Evolutionary conservation across 2,797 vertebrate species (phyloP), one percentile per base, ranked within the genome.

Genomic region (Leptodactylus fallax): DNA sequence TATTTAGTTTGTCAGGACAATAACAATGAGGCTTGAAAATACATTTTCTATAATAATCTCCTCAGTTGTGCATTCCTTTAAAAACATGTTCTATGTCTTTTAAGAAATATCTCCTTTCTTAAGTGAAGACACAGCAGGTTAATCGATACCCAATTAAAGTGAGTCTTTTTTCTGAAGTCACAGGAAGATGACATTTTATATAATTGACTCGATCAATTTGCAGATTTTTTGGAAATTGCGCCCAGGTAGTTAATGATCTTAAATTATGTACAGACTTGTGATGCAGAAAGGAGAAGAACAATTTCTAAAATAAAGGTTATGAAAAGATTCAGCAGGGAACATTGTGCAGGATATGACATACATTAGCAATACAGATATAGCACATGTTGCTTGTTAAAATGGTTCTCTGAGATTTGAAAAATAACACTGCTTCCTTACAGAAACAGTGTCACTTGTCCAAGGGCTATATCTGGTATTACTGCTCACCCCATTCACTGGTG

Each of bases 251-350:
- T 93, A 92, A 93, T 89, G 87, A 84, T 72, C 87, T 90, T 89
- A 85, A 90, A 90, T 88, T 23, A 60, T 90, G 88, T 91, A 55
- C 90, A 90, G 92, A 92, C 90, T 91, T 79, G 87, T 88, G 87
- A 21, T 67, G 87, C 87, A 85, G 78, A 87, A 93, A 92, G 81
- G 90, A 93, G 92, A 92, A 87, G 90, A 74, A 87, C 93, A 92
- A 79, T 90, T 92, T 90, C 91, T 92, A 91, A 92, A 92, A 92
- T 92, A 90, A 90, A 87, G 91, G 61, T 90, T 78, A 93, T 91
- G 92, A 93, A 58, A 79, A 92, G 91, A 90, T 87, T 91, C 88
- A 87, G 90, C 92, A 94, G 92, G 25, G 25, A 60, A 91, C 69
- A 87, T 90, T 91, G 23, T 25, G 89, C 92, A 93, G 81, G 45